phyloP scores from a whole-genome alignment of 30 jellyfish, hydroid and myxozoan genomes.

The Sanderia malayensis region DNA sequence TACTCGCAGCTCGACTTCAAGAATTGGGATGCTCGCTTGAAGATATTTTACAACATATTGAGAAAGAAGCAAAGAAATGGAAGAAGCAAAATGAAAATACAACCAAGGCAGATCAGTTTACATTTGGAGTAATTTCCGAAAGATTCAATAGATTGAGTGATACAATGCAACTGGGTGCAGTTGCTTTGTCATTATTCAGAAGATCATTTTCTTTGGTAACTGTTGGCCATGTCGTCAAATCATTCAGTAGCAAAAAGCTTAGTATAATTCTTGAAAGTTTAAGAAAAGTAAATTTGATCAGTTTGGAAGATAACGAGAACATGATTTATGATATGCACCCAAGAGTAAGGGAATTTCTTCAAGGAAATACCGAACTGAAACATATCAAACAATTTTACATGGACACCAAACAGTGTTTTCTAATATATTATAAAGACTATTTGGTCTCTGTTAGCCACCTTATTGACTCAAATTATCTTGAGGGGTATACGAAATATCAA shows the following conservation, averaged over 20 bases:
- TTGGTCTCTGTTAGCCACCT: not conserved
- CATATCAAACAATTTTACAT: slow-evolving; percentile 2
- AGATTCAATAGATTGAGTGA: slow-evolving; percentile 36
- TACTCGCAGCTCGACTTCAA: slow-evolving; percentile 31
- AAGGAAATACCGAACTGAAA: slow-evolving; percentile 6
- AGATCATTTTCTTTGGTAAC: slow-evolving; percentile 29
- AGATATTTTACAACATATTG: slow-evolving; percentile 8
- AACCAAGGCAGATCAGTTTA: slow-evolving; percentile 16
- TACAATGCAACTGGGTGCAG: slow-evolving; percentile 39
- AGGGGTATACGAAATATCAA: slow-evolving; percentile 11
- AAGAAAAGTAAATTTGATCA: slow-evolving; percentile 14
- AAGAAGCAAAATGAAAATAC: slow-evolving; percentile 7
- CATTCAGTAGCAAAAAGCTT: not conserved
- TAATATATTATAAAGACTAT: slow-evolving; percentile 16
- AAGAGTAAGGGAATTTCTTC: slow-evolving; percentile 40
- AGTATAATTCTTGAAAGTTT: slow-evolving; percentile 13
- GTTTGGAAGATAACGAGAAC: slow-evolving; percentile 7
- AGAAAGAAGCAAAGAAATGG: slow-evolving; percentile 32
- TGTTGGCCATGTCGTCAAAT: slow-evolving; percentile 8
- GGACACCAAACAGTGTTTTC: slow-evolving; percentile 19
- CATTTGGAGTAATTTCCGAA: slow-evolving; percentile 34
- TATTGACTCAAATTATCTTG: slow-evolving; percentile 27
- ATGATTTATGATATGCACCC: slow-evolving; percentile 50
- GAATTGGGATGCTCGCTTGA: slow-evolving; percentile 23
- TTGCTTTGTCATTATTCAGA: slow-evolving; percentile 40